Base-by-base conservation (phyloP, 2,888 invertebrate species). In the Stenichneumon culpator region DNA sequence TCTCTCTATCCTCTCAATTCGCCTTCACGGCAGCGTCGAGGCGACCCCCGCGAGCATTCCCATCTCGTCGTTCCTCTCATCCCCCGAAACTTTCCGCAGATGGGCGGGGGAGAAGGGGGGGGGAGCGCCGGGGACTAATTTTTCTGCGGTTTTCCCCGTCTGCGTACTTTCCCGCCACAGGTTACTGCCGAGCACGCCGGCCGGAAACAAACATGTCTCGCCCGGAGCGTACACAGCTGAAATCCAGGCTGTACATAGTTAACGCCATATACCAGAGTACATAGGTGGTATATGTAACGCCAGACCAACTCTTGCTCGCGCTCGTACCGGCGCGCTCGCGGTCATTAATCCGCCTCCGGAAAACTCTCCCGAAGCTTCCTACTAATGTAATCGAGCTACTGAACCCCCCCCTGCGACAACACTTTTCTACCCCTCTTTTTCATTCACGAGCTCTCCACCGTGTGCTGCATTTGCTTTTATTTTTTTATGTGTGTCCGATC, bases 151-250 rank as follows among this genome's bases (percentile, higher is more conserved):
- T 75, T 82, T 82, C 74, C 44, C 70, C 70, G 50, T 22, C 72
- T 36, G 57, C 54, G 54, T 44, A 65, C 65, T 74, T 73, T 39
- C 70, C 67, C 67, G 70, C 60, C 63, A 63, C 77, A 77, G 57
- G 82, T 81, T 79, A 36, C 54, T 32, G 28, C 60, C 60, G 60
- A n/a, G 68, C 65, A 82, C 60, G 60, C 72, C 82, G 68, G 57
- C 77, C 82, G 79, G 79, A 82, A 85, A 85, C 82, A 85, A 85
- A 86, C 80, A 78, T 86, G 86, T 86, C 82, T 83, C 80, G 82
- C 86, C 82, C 57, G 65, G 82, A 74, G 80, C 68, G 79, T 73
- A 83, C 73, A 78, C 77, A 77, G 77, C 63, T 50, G 65, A 78
- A 65, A 80, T 82, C 44, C 60, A 32, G 67, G 16, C 72, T 63